These are phyloP conservation scores for Lochmaea crataegi DNA, from an alignment of 2,888 invertebrate genomes.

Conservation along the genomic window DNA sequence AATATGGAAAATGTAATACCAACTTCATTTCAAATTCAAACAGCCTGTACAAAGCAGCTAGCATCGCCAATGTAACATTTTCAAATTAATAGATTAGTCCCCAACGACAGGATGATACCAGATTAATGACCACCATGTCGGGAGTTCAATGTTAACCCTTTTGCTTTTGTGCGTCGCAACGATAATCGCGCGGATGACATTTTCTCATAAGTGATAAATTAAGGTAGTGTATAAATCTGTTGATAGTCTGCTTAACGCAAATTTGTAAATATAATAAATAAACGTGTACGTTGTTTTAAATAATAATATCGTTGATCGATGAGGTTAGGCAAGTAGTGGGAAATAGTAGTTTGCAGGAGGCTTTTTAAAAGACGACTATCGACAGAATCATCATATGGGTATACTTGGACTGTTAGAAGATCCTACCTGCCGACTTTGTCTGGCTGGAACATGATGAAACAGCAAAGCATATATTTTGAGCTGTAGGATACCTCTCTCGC, in stretches of 20 bases:
- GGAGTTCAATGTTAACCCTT: constrained; percentile 33
- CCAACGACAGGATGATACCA: constrained; percentile 24
- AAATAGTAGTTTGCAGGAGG: too few relatives aligned
- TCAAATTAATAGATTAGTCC: constrained; percentile 32
- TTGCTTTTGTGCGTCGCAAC: neutral
- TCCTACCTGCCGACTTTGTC: too few relatives aligned
- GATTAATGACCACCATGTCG: constrained; percentile 32
- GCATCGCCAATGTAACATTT: neutral
- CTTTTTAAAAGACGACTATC: too few relatives aligned
- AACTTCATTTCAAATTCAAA: constrained; percentile 5
- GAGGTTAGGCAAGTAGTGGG: too few relatives aligned
- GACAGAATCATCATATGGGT: too few relatives aligned
- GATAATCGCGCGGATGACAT: constrained; percentile 18
- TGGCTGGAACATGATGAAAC: too few relatives aligned
- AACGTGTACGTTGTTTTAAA: neutral
- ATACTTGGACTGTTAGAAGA: too few relatives aligned
- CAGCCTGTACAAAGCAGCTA: constrained; percentile 8
- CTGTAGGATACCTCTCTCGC: too few relatives aligned
- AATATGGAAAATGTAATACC: neutral
- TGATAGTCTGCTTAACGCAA: neutral
- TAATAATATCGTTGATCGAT: neutral
- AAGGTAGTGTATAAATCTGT: neutral
- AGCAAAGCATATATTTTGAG: too few relatives aligned
- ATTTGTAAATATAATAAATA: neutral
- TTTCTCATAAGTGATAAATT: constrained; percentile 26